Evolutionary conservation across 2,113 vertebrate genomes (phyloP).

Genomic region (Catagonus wagneri): DNA sequence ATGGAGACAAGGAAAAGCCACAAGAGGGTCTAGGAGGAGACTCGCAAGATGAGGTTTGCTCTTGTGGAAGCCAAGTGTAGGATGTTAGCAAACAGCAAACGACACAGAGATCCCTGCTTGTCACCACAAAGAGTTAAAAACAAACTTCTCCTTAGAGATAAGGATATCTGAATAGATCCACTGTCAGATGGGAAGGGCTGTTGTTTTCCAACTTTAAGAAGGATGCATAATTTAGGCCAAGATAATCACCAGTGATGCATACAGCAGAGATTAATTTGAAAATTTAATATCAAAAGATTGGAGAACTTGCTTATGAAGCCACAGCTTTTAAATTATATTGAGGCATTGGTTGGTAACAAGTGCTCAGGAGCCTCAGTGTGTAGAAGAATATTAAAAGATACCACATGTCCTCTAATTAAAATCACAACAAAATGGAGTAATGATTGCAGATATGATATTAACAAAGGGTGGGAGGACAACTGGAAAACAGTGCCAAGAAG

Average conservation of each 20-base stretch:
- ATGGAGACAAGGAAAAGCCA: not conserved
- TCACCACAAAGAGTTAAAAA: slow-evolving; percentile 57
- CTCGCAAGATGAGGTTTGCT: not conserved
- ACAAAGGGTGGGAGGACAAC: not conserved
- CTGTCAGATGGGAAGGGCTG: slow-evolving; percentile 61
- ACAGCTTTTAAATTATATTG: slow-evolving; percentile 79
- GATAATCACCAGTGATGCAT: slow-evolving; percentile 81
- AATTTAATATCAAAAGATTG: slow-evolving; percentile 83
- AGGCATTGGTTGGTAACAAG: slow-evolving; percentile 76
- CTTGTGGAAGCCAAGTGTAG: not conserved
- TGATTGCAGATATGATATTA: slow-evolving; percentile 73
- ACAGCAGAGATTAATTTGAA: slow-evolving; percentile 83
- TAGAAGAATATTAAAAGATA: slow-evolving; percentile 82
- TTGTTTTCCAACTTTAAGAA: slow-evolving; percentile 71
- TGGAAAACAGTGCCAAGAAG: slow-evolving; percentile 25
- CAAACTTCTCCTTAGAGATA: slow-evolving; percentile 16
- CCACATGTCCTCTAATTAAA: slow-evolving; percentile 80
- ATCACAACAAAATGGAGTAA: slow-evolving; percentile 71
- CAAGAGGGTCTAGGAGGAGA: not conserved
- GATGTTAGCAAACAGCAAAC: not conserved
- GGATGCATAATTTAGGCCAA: slow-evolving; percentile 79
- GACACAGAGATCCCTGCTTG: not conserved
- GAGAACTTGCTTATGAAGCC: slow-evolving; percentile 78
- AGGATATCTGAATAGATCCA: slow-evolving; percentile 14
- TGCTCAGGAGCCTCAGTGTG: slow-evolving; percentile 69